phyloP scores from a whole-genome alignment of 2,797 vertebrate species.

The Intellagama lesueurii region DNA sequence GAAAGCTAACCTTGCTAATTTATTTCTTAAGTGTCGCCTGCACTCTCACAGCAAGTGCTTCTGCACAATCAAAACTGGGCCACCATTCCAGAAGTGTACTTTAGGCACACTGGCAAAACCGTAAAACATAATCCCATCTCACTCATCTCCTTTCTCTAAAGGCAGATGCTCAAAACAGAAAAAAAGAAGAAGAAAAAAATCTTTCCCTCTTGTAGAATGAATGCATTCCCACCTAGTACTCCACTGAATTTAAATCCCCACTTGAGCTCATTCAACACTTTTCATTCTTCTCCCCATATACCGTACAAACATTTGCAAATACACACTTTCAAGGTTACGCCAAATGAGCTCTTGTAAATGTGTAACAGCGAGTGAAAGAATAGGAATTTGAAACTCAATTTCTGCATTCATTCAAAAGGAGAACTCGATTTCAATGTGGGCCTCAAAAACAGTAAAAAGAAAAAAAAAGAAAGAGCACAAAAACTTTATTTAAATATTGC shows the following conservation, averaged over 20 bases:
- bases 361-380: slow-evolving; percentile 23
- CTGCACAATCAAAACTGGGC: neutral
- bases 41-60: neutral
- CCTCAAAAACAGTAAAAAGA: neutral
- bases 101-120: neutral
- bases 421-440: neutral
- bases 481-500: slow-evolving; percentile 63
- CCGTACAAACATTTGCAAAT: slow-evolving; percentile 68
- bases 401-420: slow-evolving; percentile 10
- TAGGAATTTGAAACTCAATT: slow-evolving; percentile 24
- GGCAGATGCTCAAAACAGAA: slow-evolving; percentile 7
- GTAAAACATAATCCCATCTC: neutral
- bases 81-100: slow-evolving; percentile 25
- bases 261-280: slow-evolving; percentile 55
- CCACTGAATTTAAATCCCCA: slow-evolving; percentile 56
- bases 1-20: slow-evolving; percentile 15
- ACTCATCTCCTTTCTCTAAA: slow-evolving; percentile 11
- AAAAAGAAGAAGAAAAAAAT: neutral
- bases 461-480: slow-evolving; percentile 48
- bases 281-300: slow-evolving; percentile 61
- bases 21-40: slow-evolving; percentile 8
- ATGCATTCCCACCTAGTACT: slow-evolving; percentile 37
- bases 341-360: slow-evolving; percentile 1
- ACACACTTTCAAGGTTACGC: slow-evolving; percentile 21
- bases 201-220: neutral